These are phyloP conservation scores for Pecten maximus DNA, from an alignment of 2,888 invertebrate species.

Conservation along the genomic window DNA sequence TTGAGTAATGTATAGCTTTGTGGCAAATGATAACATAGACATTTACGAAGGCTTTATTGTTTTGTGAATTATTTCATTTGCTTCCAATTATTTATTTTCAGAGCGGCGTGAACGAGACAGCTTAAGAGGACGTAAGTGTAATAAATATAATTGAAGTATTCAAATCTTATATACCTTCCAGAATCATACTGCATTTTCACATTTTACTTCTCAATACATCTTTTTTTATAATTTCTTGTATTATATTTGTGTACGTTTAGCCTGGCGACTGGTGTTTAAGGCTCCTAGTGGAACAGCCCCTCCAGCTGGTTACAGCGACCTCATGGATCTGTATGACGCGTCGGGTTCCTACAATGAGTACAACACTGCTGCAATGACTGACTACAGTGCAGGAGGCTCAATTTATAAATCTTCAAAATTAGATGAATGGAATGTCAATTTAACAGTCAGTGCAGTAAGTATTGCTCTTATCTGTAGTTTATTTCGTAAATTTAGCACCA, in stretches of 20 bases:
- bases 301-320: slow-evolving; percentile 43
- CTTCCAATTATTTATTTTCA: not conserved
- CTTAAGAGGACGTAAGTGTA: not conserved
- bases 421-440: slow-evolving; percentile 62
- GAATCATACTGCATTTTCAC: too few species aligned
- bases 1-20: too few species aligned
- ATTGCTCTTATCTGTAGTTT: too few species aligned
- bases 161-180: too few species aligned
- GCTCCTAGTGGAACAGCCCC: slow-evolving; percentile 51
- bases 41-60: too few species aligned
- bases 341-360: slow-evolving; percentile 41
- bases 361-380: slow-evolving; percentile 50
- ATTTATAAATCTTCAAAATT: slow-evolving; percentile 62
- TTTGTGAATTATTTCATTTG: too few species aligned
- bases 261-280: slow-evolving; percentile 64
- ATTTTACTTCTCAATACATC: not conserved
- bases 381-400: slow-evolving; percentile 57
- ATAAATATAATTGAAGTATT: too few species aligned
- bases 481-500: too few species aligned
- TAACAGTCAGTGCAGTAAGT: slow-evolving; percentile 63
- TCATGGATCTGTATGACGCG: slow-evolving; percentile 48
- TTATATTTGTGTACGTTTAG: slow-evolving; percentile 53
- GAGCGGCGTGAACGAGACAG: not conserved
- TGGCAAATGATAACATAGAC: too few species aligned
- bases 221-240: not conserved